Evolutionary conservation across 2,888 invertebrate genomes (phyloP), one percentile per base, ranked within the genome.

Genomic region (Pristionchus fissidentatus): DNA sequence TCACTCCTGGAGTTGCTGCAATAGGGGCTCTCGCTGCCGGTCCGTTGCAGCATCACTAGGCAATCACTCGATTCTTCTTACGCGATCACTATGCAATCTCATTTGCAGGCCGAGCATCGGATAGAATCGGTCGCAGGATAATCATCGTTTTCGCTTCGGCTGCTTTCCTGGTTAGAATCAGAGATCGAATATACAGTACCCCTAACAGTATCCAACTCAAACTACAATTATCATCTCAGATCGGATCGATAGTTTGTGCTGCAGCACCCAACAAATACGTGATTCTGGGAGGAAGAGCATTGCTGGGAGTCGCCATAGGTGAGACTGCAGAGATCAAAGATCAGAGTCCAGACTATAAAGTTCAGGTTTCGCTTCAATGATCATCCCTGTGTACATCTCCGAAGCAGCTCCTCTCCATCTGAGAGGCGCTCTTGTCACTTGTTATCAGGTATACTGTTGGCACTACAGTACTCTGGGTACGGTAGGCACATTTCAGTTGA

Each of bases 351-450:
- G 35, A 10, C 10, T 43, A 32, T 15, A 22, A 26, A 49, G 75
- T 49, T 75, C 46, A 88, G 88, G 89, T 43, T 87, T 90, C 46
- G 88, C 90, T n/a, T 88, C 90, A 3, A 94, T 94, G 93, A 93
- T 93, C 57, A 93, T 94, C 3, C 94, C 94, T 1, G 93, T 94
- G 87, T 94, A 94, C 90, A 93, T 94, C 73, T 94, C 94, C 32
- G 94, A 94, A 90, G 92, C 93, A 84, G 93, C 94, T 0, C 94
- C 94, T 10, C 85, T 93, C 10, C 91, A 93, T 75, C 89, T 93
- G n/a, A 91, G 94, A 52, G 94, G 94, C 26, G 41, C 35, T 8
- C 60, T 60, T 32, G 93, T 94, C 38, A 94, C 94, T 0, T 86
- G 93, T 3, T 89, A 85, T 43, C 86, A 86, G 84, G 85, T 86